Base-by-base conservation (phyloP, 2,797 vertebrate genomes). In the Enteromius viviparus region DNA sequence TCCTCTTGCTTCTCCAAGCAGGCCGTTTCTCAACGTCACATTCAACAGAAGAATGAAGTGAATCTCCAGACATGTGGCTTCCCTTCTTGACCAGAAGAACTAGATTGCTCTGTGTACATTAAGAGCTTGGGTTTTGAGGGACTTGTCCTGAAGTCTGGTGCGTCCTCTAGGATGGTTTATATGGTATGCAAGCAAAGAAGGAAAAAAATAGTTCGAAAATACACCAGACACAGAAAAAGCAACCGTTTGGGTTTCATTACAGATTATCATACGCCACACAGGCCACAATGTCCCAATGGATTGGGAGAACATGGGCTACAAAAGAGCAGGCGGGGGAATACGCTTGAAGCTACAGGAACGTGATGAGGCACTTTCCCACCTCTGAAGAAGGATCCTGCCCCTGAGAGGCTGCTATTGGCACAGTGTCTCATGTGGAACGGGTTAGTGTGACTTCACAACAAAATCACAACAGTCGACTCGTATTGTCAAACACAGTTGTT, bases 361-460 rank as follows among this genome's bases (percentile, higher is more conserved):
- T n/a, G 4, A 75, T 58, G 49, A 85, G 80, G 80, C 85, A 85
- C 81, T 83, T 83, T 58, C 51, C 64, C 60, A 47, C 66, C 66
- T 82, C 74, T 72, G 19, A n/a, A 65, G 47, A 81, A 45, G 78
- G 75, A 53, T 45, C 37, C 68, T 8, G 34, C 65, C 83, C 66
- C 17, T 64, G 69, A 72, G 49, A 12, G 70, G 68, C 65, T 42
- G 60, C 58, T 84, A 45, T 66, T 84, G 84, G 78, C 87, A 85
- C 81, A 81, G 75, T 85, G 74, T 81, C 83, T 85, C 53, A 17
- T 64, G 23, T n/a, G 51, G 69, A 62, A 65, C 62, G 66, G 58
- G 62, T 80, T 66, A 42, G 47, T 84, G 76, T 74, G 70, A 70
- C 32, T 76, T 66, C 7, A 26, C 32, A 64, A 42, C 8, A 51